Base-by-base conservation (phyloP, 2,888 invertebrate genomes). In the Calliopum simillimum region DNA sequence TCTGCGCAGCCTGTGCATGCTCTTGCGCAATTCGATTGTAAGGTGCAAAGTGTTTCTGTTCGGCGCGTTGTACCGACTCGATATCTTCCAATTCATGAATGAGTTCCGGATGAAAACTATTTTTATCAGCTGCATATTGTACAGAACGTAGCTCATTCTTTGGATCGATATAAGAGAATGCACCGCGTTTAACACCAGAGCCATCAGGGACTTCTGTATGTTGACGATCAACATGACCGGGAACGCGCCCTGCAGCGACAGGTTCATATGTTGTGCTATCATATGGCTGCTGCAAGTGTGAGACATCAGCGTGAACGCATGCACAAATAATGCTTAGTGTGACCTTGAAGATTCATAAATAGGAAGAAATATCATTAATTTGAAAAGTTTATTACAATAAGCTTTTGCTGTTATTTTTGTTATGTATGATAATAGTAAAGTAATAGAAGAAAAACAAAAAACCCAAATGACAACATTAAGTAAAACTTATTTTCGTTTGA, bases 81-180 rank as follows among this genome's bases (percentile, higher is more conserved):
- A 92, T 91, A 84, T 93, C 93, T 23, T 87, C 83, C 0, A 92
- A 91, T 74, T 90, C 88, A 75, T 92, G 90, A 80, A 90, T 93
- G 79, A 93, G 86, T 49, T 90, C 84, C 1, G 94, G 93, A 84
- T 93, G 93, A 87, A 94, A 94, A 23, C 86, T 94, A 66, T 91
- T 80, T 81, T 90, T 87, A 84, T 94, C 93, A 0, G 93, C 94
- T 0, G 90, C 86, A 83, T 94, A 94, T 75, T 94, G 91, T 0
- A 94, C 94, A 0, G 92, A 92, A 63, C 93, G 81, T 66, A 86
- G 77, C 80, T 92, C 88, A 72, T 91, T 88, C 11, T 88, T 88
- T 0, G 94, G 94, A 84, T 94, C 94, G 62, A 94, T 89, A 85
- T 93, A 94, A 0, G 93, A 92, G 82, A 89, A 94, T 5, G 90